Percentiles rank a stretch among this genome's conserved stretches.
phyloP scores from a whole-genome alignment of 2,113 vertebrate species.

The Ellobius talpinus region DNA sequence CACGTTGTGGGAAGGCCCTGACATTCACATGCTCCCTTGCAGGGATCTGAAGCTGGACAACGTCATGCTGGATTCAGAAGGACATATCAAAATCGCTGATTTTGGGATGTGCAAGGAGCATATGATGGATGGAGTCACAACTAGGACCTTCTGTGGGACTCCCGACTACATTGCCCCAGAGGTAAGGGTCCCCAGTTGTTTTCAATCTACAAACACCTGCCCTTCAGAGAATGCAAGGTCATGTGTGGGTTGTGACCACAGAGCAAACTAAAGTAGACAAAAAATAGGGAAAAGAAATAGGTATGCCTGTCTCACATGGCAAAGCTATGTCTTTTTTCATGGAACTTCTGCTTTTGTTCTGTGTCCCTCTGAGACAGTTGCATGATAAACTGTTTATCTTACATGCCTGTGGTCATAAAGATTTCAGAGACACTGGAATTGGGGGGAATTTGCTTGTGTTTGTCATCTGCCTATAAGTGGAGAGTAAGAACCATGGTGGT shows the following conservation, averaged over 20 bases:
- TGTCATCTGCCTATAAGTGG: neutral
- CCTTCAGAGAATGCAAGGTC: accelerated
- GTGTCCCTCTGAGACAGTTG: accelerated
- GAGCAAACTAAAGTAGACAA: neutral
- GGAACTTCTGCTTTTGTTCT: neutral
- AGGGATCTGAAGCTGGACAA: slow-evolving; percentile 99
- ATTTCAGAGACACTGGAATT: neutral
- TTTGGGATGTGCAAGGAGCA: slow-evolving; percentile 99
- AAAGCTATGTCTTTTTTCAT: accelerated
- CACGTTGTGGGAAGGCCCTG: accelerated
- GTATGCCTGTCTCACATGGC: accelerated
- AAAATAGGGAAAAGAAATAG: accelerated
- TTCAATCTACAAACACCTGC: accelerated
- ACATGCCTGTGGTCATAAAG: neutral
- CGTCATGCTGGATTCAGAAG: slow-evolving; percentile 97
- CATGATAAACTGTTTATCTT: accelerated
- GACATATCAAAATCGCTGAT: slow-evolving; percentile 99
- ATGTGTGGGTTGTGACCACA: accelerated
- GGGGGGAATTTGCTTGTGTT: neutral
- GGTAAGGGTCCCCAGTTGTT: slow-evolving; percentile 83
- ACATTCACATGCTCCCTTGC: slow-evolving; percentile 54
- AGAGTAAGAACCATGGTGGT: accelerated
- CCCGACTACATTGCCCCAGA: slow-evolving; percentile 99
- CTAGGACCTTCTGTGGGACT: slow-evolving; percentile 98
- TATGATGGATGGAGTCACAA: slow-evolving; percentile 93